Conservation (phyloP, 1,140 invertebrate species). For the Scaptomyza graminum region DNA sequence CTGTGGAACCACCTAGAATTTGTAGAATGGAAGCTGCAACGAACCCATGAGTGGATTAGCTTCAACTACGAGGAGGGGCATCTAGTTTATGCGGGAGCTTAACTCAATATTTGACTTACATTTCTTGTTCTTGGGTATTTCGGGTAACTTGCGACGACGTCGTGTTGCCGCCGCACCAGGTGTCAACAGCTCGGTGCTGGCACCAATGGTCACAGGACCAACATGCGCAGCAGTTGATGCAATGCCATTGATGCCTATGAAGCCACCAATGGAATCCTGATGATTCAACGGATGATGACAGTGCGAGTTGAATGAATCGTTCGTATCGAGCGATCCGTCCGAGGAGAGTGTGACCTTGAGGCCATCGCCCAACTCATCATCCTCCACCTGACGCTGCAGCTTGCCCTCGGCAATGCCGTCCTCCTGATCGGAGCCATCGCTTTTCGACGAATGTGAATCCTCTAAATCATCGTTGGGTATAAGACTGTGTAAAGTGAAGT, state of each 20-base stretch:
- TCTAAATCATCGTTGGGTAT: slow-evolving; percentile 85
- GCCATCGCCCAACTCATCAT: slow-evolving; percentile 84
- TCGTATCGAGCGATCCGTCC: slow-evolving; percentile 74
- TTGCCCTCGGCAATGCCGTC: slow-evolving; percentile 58
- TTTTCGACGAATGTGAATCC: slow-evolving; percentile 91
- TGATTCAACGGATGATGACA: slow-evolving; percentile 78
- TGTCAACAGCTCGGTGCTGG: slow-evolving; percentile 60
- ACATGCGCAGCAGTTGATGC: slow-evolving; percentile 18
- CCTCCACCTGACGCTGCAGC: slow-evolving; percentile 70
- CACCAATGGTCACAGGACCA: slow-evolving; percentile 53
- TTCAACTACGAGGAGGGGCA: slow-evolving; percentile 44
- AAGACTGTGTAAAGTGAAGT: slow-evolving; percentile 37
- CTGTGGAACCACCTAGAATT: slow-evolving; percentile 73
- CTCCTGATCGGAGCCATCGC: slow-evolving; percentile 85
- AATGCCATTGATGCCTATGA: slow-evolving; percentile 63
- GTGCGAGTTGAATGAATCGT: slow-evolving; percentile 79
- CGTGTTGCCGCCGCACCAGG: slow-evolving; percentile 83
- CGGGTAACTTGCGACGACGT: slow-evolving; percentile 91
- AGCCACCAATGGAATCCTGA: slow-evolving; percentile 78
- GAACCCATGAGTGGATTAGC: slow-evolving; percentile 69
- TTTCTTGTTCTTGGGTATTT: slow-evolving; percentile 94
- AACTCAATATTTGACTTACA: slow-evolving; percentile 85
- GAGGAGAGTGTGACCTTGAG: slow-evolving; percentile 72
- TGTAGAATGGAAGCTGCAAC: slow-evolving; percentile 84
- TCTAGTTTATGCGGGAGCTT: not conserved